Conservation (phyloP, 2,888 invertebrate genomes). For the Carterocephalus palaemon region DNA sequence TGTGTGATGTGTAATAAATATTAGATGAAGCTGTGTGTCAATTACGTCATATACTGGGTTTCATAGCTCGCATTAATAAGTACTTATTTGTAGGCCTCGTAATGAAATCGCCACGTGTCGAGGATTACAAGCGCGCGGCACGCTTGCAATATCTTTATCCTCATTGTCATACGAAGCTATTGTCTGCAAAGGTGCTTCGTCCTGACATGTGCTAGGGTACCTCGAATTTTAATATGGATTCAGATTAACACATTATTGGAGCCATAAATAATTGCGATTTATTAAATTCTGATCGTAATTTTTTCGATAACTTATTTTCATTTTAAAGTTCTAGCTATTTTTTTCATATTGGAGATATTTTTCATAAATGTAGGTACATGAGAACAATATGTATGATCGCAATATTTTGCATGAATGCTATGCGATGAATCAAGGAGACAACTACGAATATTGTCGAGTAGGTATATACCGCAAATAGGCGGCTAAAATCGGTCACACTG, state of each 20-base stretch:
- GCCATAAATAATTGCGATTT: conserved; percentile 61
- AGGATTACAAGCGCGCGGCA: conserved; percentile 57
- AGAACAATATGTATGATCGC: conserved; percentile 29
- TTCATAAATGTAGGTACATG: conserved; percentile 10
- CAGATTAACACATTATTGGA: conserved; percentile 55
- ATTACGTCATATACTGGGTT: conserved; percentile 53
- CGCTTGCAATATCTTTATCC: conserved; percentile 44
- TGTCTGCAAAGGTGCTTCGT: conserved; percentile 20
- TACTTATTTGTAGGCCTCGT: conserved; percentile 65
- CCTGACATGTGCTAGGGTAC: conserved; percentile 34
- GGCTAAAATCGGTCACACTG: conserved; percentile 32
- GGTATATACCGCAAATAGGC: conserved; percentile 31
- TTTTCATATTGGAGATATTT: no score
- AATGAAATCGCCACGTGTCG: conserved; percentile 71
- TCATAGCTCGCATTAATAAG: conserved; percentile 62
- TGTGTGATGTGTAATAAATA: conserved; percentile 67
- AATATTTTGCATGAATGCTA: conserved; percentile 17
- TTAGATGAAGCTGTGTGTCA: conserved; percentile 66
- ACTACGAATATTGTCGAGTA: no score
- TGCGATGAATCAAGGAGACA: conserved; percentile 25
- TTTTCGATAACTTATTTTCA: no score
- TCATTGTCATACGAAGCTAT: conserved; percentile 35
- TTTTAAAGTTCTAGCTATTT: no score
- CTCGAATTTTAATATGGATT: conserved; percentile 57
- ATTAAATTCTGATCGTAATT: conserved; percentile 5